Percentiles rank a stretch among this genome's conserved stretches.
Conservation (phyloP, 2,797 vertebrate species). For the Karalla daura region DNA sequence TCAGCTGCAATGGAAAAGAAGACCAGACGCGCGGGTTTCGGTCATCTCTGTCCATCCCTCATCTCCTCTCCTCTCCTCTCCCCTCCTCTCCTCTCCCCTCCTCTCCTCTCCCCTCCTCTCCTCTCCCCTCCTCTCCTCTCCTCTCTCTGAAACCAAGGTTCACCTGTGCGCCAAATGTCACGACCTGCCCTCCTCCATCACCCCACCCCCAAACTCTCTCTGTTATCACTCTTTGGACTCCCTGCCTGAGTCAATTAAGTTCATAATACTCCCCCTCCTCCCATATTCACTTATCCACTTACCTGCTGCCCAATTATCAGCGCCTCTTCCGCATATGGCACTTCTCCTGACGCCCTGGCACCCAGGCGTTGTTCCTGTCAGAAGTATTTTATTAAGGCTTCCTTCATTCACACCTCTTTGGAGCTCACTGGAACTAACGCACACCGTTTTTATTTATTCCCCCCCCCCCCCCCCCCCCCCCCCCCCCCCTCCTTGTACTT, state of each 20-base stretch:
- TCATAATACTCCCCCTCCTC: accelerated
- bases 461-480: no score
- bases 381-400: background rate
- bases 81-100: no score
- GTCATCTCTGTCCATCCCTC: background rate
- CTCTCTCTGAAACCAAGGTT: no score
- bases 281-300: background rate
- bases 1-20: no score
- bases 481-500: no score
- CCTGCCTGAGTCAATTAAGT: background rate
- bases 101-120: no score
- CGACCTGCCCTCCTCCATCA: conserved; percentile 22
- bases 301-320: background rate
- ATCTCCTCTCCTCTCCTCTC: background rate
- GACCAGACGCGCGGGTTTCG: no score
- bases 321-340: no score
- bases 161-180: conserved; percentile 44
- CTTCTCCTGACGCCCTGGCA: background rate
- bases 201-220: background rate
- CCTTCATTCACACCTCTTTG: background rate
- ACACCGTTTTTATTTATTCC: conserved; percentile 2
- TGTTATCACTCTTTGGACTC: background rate
- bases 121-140: no score
- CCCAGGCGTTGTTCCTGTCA: background rate
- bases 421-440: conserved; percentile 10